Conservation (phyloP, 2,888 invertebrate species). For the Sarcophaga subvicina region DNA sequence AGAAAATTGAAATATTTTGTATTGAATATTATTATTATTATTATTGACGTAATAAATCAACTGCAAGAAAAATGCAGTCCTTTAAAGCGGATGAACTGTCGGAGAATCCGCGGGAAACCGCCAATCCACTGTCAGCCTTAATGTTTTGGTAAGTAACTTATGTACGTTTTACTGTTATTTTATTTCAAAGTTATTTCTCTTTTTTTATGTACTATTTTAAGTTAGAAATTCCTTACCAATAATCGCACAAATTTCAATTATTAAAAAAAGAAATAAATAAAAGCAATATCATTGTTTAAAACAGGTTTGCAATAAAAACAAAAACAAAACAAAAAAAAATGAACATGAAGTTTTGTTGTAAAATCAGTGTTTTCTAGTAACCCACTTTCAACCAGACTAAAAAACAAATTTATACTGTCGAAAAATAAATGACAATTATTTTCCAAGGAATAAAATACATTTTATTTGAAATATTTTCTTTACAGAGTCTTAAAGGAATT, state of each 20-base stretch:
- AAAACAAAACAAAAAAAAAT: neutral
- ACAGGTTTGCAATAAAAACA: conserved; percentile 21
- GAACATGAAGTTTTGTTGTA: conserved; percentile 3
- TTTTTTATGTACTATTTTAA: neutral
- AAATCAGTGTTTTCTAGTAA: conserved; percentile 28
- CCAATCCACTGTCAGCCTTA: conserved; percentile 85
- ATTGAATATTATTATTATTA: conserved; percentile 5
- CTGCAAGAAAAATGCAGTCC: conserved; percentile 73
- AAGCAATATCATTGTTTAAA: conserved; percentile 2
- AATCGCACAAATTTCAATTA: neutral
- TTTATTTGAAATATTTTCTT: neutral
- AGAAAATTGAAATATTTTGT: neutral
- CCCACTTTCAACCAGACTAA: conserved; percentile 14
- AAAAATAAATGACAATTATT: conserved; percentile 11
- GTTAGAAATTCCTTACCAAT: neutral
- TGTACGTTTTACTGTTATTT: neutral
- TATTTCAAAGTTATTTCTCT: neutral
- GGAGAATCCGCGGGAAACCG: conserved; percentile 84
- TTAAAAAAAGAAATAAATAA: neutral
- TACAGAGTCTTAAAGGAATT: neutral
- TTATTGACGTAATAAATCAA: conserved; percentile 8
- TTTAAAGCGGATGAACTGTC: conserved; percentile 80
- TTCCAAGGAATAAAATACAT: conserved; percentile 13
- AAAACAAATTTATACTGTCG: neutral
- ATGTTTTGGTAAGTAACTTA: conserved; percentile 83